phyloP scores from a whole-genome alignment of 2,113 vertebrate genomes.

The Paracanthobrama guichenoti region DNA sequence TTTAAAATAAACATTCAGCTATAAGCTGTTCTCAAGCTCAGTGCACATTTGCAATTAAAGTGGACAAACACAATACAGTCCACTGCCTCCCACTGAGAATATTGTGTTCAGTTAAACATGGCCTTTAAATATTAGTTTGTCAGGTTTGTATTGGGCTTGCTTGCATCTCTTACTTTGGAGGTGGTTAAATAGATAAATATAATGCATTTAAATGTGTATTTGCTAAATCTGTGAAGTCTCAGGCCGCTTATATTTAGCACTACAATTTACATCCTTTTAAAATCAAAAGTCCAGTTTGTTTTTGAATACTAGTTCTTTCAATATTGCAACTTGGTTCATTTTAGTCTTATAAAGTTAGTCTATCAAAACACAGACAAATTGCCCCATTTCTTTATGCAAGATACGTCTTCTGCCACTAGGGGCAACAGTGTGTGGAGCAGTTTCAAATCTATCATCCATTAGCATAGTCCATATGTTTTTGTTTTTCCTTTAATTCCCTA shows the following conservation, averaged over 20 bases:
- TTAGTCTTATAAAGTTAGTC: not conserved
- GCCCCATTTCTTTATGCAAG: not conserved
- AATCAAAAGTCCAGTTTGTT: not conserved
- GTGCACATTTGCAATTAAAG: conserved; percentile 18
- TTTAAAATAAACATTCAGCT: not conserved
- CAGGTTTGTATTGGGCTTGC: not conserved
- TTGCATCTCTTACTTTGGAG: not conserved
- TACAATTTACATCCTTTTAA: no score
- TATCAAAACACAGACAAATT: not conserved
- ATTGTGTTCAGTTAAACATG: conserved; percentile 14
- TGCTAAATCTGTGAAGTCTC: not conserved
- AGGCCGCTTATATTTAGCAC: not conserved
- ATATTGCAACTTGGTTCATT: not conserved
- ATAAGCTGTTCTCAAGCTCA: not conserved
- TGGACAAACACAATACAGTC: conserved; percentile 9
- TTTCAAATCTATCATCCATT: not conserved
- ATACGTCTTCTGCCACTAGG: not conserved
- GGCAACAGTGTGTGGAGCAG: not conserved
- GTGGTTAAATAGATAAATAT: no score
- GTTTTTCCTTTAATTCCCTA: not conserved
- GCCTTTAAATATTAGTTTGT: conserved; percentile 15
- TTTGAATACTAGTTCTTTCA: not conserved
- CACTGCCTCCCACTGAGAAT: not conserved
- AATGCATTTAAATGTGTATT: no score
- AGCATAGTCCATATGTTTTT: not conserved